Conservation (phyloP, 2,888 invertebrate species). For the Lochmaea capreae region DNA sequence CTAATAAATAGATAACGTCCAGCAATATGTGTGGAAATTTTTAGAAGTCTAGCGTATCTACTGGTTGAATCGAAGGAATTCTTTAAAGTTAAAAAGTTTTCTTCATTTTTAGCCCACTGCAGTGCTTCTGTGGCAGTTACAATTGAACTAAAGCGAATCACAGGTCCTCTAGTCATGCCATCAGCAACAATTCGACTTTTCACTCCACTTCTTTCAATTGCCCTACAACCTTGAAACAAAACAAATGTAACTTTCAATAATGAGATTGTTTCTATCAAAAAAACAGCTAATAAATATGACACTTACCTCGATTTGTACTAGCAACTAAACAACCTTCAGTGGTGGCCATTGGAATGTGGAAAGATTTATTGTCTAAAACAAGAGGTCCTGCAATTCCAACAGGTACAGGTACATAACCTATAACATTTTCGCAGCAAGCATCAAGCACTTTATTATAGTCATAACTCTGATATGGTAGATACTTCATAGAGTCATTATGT, state of each 20-base stretch:
- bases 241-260: neutral
- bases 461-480: conserved; percentile 84
- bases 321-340: conserved; percentile 98
- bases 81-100: conserved; percentile 83
- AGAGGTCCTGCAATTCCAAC: conserved; percentile 95
- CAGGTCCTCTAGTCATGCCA: conserved; percentile 97
- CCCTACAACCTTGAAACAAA: conserved; percentile 79
- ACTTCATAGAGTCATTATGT: conserved; percentile 68
- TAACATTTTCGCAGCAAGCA: conserved; percentile 96
- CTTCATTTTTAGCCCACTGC: conserved; percentile 81
- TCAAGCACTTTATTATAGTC: conserved; percentile 87
- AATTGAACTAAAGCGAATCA: conserved; percentile 84
- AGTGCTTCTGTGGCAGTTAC: conserved; percentile 80
- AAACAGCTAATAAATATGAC: neutral
- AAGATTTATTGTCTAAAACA: conserved; percentile 80
- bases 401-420: conserved; percentile 95
- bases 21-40: conserved; percentile 83
- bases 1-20: conserved; percentile 85
- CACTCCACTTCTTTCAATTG: conserved; percentile 83
- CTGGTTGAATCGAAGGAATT: conserved; percentile 90
- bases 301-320: conserved; percentile 82
- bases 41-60: conserved; percentile 85
- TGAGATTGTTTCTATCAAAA: neutral
- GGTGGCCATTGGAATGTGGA: conserved; percentile 96
- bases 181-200: conserved; percentile 86